Percentiles rank a stretch among this genome's conserved stretches.
phyloP scores from a whole-genome alignment of 1,140 invertebrate species.

The Campodea augens region DNA sequence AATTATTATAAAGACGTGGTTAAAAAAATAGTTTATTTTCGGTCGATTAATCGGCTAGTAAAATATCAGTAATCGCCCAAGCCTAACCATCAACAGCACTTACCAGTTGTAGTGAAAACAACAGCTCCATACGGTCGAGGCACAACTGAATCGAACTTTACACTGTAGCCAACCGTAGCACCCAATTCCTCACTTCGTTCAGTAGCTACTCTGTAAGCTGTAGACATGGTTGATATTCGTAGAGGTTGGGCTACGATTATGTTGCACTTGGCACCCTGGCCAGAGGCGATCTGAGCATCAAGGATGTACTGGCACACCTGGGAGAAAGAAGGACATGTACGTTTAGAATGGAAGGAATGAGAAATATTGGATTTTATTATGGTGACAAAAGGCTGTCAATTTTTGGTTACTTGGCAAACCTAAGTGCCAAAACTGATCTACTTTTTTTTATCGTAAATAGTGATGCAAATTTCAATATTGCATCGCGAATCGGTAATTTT shows the following conservation, averaged over 20 bases:
- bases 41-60: too few species aligned
- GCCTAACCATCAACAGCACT: not conserved
- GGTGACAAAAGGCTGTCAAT: not conserved
- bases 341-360: not conserved
- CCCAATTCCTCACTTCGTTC: slow-evolving; percentile 35
- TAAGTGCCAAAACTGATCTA: too few species aligned
- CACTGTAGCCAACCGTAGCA: slow-evolving; percentile 30
- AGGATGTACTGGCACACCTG: slow-evolving; percentile 37
- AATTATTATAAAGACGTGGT: too few species aligned
- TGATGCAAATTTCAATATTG: too few species aligned
- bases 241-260: slow-evolving; percentile 37
- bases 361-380: not conserved
- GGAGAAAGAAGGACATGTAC: slow-evolving; percentile 1
- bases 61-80: too few species aligned
- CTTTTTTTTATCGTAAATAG: too few species aligned
- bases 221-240: slow-evolving; percentile 33
- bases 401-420: too few species aligned
- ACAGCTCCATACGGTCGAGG: slow-evolving; percentile 36
- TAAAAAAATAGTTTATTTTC: too few species aligned
- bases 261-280: slow-evolving; percentile 23
- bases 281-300: slow-evolving; percentile 30
- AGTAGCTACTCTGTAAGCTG: slow-evolving; percentile 31
- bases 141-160: slow-evolving; percentile 27
- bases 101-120: slow-evolving; percentile 34
- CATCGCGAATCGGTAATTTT: too few species aligned